Evolutionary conservation across 2,888 invertebrate species (phyloP).

Genomic region (Capitulum mitella): DNA sequence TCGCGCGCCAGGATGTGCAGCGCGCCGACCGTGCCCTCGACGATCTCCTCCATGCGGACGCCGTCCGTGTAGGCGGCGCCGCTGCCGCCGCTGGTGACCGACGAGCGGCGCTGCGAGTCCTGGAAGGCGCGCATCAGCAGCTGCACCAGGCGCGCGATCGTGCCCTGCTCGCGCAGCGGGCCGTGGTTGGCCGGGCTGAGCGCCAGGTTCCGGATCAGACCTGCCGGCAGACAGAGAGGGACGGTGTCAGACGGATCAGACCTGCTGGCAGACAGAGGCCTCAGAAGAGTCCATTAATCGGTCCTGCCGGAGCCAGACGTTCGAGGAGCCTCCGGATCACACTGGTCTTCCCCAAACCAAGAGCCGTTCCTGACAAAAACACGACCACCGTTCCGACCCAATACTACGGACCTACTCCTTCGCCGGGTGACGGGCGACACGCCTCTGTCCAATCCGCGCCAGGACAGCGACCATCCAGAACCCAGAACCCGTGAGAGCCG

Average conservation of each 20-base stretch:
- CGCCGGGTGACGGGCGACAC: no score
- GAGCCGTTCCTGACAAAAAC: no score
- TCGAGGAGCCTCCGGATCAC: no score
- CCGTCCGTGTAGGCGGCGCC: constrained; percentile 78
- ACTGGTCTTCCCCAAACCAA: no score
- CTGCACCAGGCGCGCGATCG: constrained; percentile 86
- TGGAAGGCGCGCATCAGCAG: constrained; percentile 90
- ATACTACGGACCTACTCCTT: no score
- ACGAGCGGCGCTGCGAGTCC: background rate
- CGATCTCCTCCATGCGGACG: constrained; percentile 97
- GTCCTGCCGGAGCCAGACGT: no score
- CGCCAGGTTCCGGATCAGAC: constrained; percentile 92
- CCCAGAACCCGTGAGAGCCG: no score
- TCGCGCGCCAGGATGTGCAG: constrained; percentile 94
- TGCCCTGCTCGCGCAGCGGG: constrained; percentile 87
- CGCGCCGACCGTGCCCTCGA: constrained; percentile 96
- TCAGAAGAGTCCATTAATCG: no score
- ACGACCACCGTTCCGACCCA: no score
- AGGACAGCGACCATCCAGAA: no score
- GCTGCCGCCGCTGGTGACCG: constrained; percentile 44
- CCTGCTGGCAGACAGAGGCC: no score
- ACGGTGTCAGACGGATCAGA: background rate
- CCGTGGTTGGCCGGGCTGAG: constrained; percentile 92
- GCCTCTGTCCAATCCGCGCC: no score
- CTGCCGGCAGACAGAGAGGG: constrained; percentile 53